Base-by-base conservation (phyloP, 1,140 invertebrate species). In the Venturia canescens region DNA sequence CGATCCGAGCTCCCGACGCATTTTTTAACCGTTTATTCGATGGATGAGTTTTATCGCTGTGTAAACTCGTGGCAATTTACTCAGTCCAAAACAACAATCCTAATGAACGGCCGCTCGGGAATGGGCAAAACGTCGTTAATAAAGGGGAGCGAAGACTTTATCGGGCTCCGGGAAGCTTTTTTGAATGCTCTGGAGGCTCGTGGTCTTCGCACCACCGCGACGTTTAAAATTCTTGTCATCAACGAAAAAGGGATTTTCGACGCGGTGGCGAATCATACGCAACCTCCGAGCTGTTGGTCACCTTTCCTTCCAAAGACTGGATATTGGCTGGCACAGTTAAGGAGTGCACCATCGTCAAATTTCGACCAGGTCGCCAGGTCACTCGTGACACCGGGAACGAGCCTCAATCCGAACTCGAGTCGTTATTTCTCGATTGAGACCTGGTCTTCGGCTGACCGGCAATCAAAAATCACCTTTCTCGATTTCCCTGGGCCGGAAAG, bases 371-470 rank as follows among this genome's bases (percentile, higher is more conserved):
- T 53, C 50, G 50, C 50, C 15, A 53, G 15, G 3, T 18, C 50
- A 16, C n/a, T 53, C 50, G 50, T 53, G 3, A 21, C 50, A 21
- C 50, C 50, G 15, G 50, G 50, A 16, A 53, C 50, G 4, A 53
- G 50, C 15, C n/a, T 53, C 3, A 53, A 53, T 15, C 50, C 50
- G 4, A 21, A 53, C 15, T 53, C 50, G 15, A 53, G 15, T 16
- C 15, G 50, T 15, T 16, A 53, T 53, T 53, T 53, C 50, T 18
- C 50, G 4, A 21, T 53, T 16, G 50, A 53, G n/a, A 6, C 4
- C n/a, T 53, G 50, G 50, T 53, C 50, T 53, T 53, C 50, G 50
- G 15, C 50, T 53, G 50, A 53, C 50, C 50, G 50, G 15, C 50
- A 53, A 16, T 16, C 50, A 6, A 53, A 53, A 53, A 53, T 53